A percentile compares a stretch with the other conserved stretches of the same genome.
phyloP scores from a whole-genome alignment of 53 echinoderm and acorn worm species.

The Astropecten irregularis region DNA sequence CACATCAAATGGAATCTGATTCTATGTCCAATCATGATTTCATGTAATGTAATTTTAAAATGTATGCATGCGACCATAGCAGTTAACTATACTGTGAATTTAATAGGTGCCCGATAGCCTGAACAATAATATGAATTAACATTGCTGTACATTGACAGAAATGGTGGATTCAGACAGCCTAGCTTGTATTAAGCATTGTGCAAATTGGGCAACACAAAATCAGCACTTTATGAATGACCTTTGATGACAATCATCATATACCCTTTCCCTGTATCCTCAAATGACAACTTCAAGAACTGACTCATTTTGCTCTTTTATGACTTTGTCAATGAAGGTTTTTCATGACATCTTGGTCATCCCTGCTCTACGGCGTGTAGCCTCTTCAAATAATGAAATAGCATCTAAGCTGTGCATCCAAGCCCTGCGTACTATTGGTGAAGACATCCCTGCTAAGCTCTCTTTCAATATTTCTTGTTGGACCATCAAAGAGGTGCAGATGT shows the following conservation, averaged over 20 bases:
- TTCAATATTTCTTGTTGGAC: conserved; percentile 97
- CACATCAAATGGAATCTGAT: no score
- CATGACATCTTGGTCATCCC: conserved; percentile 81
- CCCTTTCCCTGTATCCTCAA: not conserved
- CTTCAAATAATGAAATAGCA: conserved; percentile 94
- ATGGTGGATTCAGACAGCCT: no score
- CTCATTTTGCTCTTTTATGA: not conserved
- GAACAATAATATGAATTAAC: no score
- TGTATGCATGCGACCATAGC: no score
- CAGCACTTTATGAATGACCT: no score
- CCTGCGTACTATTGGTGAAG: conserved; percentile 87
- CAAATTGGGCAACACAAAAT: no score
- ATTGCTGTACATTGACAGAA: no score
- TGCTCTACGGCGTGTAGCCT: conserved; percentile 79
- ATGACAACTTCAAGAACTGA: not conserved
- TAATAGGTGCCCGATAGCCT: no score
- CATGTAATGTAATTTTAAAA: not conserved
- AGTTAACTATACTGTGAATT: no score
- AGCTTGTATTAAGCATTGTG: no score
- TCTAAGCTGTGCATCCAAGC: conserved; percentile 91
- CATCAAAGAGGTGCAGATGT: conserved; percentile 88
- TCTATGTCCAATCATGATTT: no score
- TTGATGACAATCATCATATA: no score
- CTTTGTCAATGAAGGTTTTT: conserved; percentile 73
- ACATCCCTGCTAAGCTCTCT: conserved; percentile 88